phyloP scores from a whole-genome alignment of 2,888 invertebrate species.

The Drosophila testacea region DNA sequence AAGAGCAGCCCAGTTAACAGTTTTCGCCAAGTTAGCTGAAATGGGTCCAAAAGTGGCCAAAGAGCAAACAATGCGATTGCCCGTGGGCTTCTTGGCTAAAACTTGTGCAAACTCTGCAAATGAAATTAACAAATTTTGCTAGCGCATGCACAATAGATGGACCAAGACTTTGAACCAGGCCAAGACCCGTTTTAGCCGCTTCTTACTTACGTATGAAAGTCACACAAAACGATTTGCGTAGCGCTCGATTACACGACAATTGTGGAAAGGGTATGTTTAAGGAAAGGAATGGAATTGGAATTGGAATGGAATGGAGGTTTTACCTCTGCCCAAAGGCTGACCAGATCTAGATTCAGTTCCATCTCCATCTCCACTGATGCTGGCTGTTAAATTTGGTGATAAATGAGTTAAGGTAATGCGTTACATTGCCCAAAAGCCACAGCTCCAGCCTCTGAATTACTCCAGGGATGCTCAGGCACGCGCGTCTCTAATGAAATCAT shows the following conservation, averaged over 20 bases:
- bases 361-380: constrained; percentile 11
- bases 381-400: constrained; percentile 73
- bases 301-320: background rate
- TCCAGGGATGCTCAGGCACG: constrained; percentile 65
- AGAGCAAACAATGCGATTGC: constrained; percentile 49
- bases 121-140: constrained; percentile 78
- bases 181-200: constrained; percentile 15
- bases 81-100: constrained; percentile 13
- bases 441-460: constrained; percentile 28
- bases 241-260: constrained; percentile 67
- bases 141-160: constrained; percentile 64
- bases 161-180: constrained; percentile 1
- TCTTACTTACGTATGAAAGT: constrained; percentile 77
- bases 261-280: background rate
- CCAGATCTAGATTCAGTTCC: constrained; percentile 1
- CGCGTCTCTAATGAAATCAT: constrained; percentile 76
- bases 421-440: constrained; percentile 57
- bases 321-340: constrained; percentile 5
- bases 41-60: constrained; percentile 14
- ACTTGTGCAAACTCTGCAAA: constrained; percentile 74
- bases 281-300: background rate
- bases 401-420: constrained; percentile 78
- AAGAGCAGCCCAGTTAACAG: background rate
- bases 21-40: constrained; percentile 15
- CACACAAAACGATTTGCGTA: constrained; percentile 76